Evolutionary conservation across 2,888 invertebrate species (phyloP).

Genomic region (Ochropleura plecta): DNA sequence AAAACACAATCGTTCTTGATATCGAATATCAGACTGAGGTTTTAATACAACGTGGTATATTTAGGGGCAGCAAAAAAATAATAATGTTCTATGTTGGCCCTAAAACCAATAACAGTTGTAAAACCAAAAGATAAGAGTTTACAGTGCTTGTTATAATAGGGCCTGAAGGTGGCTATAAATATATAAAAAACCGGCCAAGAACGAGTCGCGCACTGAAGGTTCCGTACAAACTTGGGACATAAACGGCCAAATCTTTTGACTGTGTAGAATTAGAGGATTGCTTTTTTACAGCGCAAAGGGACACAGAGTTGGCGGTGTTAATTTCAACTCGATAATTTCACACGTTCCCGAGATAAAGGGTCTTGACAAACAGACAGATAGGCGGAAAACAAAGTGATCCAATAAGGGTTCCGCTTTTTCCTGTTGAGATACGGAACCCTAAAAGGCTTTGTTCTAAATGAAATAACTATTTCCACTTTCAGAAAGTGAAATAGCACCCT

Average conservation of each 20-base stretch:
- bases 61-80: neutral
- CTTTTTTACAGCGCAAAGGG: no score
- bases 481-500: slow-evolving; percentile 46
- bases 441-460: slow-evolving; percentile 27
- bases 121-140: slow-evolving; percentile 26
- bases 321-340: no score
- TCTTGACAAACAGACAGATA: no score
- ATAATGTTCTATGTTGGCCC: neutral
- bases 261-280: no score
- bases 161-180: slow-evolving; percentile 13
- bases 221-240: no score
- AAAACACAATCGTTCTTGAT: neutral
- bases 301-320: no score
- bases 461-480: slow-evolving; percentile 56
- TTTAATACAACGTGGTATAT: neutral
- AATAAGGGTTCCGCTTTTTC: no score
- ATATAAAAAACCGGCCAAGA: slow-evolving; percentile 2
- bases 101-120: neutral
- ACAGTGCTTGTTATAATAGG: slow-evolving; percentile 21
- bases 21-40: neutral
- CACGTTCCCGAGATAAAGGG: no score
- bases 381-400: no score
- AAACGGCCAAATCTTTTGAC: no score
- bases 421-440: no score
- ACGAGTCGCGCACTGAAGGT: no score